Evolutionary conservation across 2,888 invertebrate genomes (phyloP), one percentile per base, ranked within the genome.

Genomic region (Sturmia bella): DNA sequence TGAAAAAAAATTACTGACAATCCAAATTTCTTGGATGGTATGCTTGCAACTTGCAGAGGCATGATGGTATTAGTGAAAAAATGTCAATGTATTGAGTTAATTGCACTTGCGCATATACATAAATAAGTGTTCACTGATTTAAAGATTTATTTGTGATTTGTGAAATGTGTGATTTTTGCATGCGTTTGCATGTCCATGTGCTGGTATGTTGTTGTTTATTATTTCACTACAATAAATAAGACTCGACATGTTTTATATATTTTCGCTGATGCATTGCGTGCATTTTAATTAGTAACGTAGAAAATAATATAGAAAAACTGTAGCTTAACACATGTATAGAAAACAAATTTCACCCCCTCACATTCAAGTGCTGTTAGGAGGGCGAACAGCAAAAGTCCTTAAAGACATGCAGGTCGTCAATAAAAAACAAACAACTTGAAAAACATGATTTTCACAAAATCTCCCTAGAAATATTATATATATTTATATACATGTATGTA

Each of bases 201-300:
- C 19, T 15, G 68, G 52, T 41, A 45, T 24, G 21, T 37, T 13
- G 17, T 19, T 50, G 37, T 5, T 32, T 21, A 54, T 15, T 27
- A 39, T 48, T 56, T 45, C 41, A 68, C 24, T 70, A 27, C 24
- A 59, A 50, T 24, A 19, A 39, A 52, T 32, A 32, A 64, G 41
- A 50, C n/a, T 64, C 21, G n/a, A 45, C 54, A 56, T 63, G 63
- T 74, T 70, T 70, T 70, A 77, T 61, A 54, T 81, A 56, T 68
- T 76, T 81, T 72, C 50, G 73, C 37, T 56, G 72, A 81, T 75
- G 72, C 76, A 63, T 68, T 76, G 81, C 81, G 74, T 77, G 74
- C 63, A 82, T 82, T 74, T 78, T 82, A 82, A 82, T 82, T 78
- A 82, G 77, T 78, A 74, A 74, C 77, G 61, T 68, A 43, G 39